A percentile compares a stretch with the other conserved stretches of the same genome.
Evolutionary conservation across 2,888 invertebrate genomes (phyloP).

Genomic region (Zaprionus bogoriensis): DNA sequence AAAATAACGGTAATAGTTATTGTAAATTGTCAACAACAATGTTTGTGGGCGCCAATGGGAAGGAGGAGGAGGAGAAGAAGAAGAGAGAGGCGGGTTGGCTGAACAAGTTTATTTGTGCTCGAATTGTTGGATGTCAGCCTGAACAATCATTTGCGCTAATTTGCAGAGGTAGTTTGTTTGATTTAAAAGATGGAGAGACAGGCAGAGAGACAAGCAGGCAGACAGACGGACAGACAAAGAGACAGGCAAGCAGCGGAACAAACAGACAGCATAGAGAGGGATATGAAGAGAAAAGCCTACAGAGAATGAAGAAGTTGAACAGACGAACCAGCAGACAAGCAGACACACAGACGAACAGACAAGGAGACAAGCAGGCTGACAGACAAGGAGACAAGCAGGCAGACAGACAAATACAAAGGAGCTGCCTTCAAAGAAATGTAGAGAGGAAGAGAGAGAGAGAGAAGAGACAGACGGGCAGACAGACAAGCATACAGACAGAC

Average conservation of each 20-base stretch:
- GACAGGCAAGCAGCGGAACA: not conserved
- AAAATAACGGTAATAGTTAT: conserved; percentile 17
- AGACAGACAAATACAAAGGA: too few relatives aligned
- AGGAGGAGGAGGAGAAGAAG: not conserved
- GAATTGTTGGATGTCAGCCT: conserved; percentile 8
- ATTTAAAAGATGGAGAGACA: not conserved
- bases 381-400: too few relatives aligned
- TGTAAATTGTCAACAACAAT: conserved; percentile 13
- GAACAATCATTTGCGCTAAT: conserved; percentile 14
- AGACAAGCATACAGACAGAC: too few relatives aligned
- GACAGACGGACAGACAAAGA: not conserved
- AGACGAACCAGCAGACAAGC: too few relatives aligned
- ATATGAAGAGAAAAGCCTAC: not conserved
- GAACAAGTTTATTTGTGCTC: conserved; percentile 31
- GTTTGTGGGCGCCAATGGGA: conserved; percentile 10
- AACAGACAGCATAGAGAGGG: not conserved
- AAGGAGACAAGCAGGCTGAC: too few relatives aligned
- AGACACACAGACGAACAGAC: too few relatives aligned
- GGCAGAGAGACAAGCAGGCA: not conserved
- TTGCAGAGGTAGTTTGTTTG: not conserved
- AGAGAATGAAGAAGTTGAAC: too few relatives aligned
- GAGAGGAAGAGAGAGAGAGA: too few relatives aligned
- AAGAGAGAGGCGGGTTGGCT: not conserved
- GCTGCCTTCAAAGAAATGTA: too few relatives aligned
- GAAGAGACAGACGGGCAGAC: too few relatives aligned